A percentile compares a stretch with the other conserved stretches of the same genome.
These are phyloP conservation scores for Mus spretus DNA, from an alignment of 2,797 vertebrate genomes.

Conservation along the genomic window DNA sequence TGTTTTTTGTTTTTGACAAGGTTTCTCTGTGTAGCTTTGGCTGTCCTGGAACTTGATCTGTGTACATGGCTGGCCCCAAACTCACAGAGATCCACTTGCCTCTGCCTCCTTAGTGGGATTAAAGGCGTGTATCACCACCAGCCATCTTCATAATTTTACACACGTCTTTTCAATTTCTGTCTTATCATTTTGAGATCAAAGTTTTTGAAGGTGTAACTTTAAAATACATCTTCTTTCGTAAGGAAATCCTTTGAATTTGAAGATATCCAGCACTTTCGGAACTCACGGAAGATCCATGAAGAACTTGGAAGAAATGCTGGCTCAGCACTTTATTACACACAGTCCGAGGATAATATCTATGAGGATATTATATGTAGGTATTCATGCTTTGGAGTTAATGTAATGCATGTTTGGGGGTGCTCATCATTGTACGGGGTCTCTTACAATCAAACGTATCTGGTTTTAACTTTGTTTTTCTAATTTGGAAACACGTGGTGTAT, in stretches of 20 bases:
- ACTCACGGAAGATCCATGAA: constrained; percentile 86
- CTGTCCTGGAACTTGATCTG: background rate
- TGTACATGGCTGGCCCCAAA: background rate
- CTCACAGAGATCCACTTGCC: background rate
- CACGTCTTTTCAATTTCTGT: background rate
- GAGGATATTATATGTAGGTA: constrained; percentile 97
- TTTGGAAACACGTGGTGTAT: constrained; percentile 11
- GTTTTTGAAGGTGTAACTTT: constrained; percentile 54
- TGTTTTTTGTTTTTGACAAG: background rate
- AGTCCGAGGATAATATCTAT: constrained; percentile 98
- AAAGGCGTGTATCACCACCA: background rate
- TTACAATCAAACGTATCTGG: constrained; percentile 27
- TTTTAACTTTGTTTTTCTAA: constrained; percentile 61
- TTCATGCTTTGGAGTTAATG: constrained; percentile 49
- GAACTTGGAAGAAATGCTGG: constrained; percentile 87
- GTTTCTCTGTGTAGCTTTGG: background rate
- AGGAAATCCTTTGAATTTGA: constrained; percentile 99
- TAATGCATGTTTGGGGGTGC: constrained; percentile 37
- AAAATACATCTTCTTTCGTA: constrained; percentile 79
- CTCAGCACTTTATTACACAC: constrained; percentile 92
- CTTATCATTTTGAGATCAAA: constrained; percentile 63
- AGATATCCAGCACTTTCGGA: constrained; percentile 92
- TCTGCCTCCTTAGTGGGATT: background rate
- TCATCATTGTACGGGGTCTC: constrained; percentile 26
- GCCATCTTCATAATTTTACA: constrained; percentile 16